phyloP scores from a whole-genome alignment of 35 echinoderm and acorn worm genomes.

The Apostichopus parvimensis region DNA sequence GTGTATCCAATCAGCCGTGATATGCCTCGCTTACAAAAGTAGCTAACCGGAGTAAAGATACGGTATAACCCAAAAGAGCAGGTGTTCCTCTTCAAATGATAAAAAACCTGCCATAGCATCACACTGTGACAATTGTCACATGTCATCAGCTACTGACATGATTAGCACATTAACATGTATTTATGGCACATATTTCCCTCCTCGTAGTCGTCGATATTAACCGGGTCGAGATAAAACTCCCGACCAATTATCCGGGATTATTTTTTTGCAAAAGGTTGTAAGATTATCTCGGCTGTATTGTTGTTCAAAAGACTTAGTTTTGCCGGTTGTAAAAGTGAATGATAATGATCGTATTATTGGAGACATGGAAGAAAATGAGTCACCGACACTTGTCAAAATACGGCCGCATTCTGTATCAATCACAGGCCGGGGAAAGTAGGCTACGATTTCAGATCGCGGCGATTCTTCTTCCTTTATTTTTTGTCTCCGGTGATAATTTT shows the following conservation, averaged over 20 bases:
- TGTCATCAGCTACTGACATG: not conserved
- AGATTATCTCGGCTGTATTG: too few species aligned
- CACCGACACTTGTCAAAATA: not conserved
- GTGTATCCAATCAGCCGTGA: not conserved
- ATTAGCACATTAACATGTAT: not conserved
- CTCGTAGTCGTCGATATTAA: not conserved
- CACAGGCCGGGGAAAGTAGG: not conserved
- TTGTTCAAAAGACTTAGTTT: too few species aligned
- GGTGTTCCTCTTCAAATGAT: not conserved
- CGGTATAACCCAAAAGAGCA: not conserved
- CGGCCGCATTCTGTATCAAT: constrained; percentile 5
- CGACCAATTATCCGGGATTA: not conserved
- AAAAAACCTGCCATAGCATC: not conserved
- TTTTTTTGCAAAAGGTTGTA: too few species aligned
- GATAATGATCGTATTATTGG: not conserved
- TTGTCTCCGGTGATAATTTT: too few species aligned
- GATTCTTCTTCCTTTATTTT: too few species aligned
- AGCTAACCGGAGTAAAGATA: too few species aligned
- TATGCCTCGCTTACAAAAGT: too few species aligned
- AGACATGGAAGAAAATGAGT: not conserved
- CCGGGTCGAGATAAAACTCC: too few species aligned
- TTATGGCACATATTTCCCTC: not conserved
- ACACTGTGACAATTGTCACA: not conserved
- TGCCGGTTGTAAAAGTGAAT: not conserved
- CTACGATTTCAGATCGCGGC: not conserved